Evolutionary conservation across 2,113 vertebrate genomes (phyloP), one percentile per base, ranked within the genome.

Genomic region (Pachycephala philippinensis): DNA sequence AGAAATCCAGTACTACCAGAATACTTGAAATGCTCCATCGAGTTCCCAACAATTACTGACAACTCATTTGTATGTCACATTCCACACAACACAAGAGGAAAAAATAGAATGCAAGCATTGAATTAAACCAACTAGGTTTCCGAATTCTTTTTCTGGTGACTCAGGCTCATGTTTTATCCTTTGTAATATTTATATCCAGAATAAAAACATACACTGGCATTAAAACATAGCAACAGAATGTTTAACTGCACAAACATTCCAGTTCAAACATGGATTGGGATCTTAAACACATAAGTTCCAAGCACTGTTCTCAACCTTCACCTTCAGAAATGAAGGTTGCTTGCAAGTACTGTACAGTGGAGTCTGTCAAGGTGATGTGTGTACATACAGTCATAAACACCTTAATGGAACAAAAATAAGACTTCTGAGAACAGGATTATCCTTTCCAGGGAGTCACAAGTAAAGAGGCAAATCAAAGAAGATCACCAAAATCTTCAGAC

Each of bases 141-240:
- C 12, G 15, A 89, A 87, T 93, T 81, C 56, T 84, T 93, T 54
- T 95, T 81, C 76, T 64, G 72, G 87, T 95, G 76, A 87, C 74
- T 97, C 92, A 96, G 87, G 63, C 52, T 47, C 27, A 3, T 76
- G 33, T 84, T 88, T 90, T 86, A 63, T 47, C 49, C 80, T 69
- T 77, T 39, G 70, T 39, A 91, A 45, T 85, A 86, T 87, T 95
- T 96, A 69, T 84, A 89, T 17, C 39, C 66, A 85, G 81, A 88
- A 92, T 26, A 90, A 77, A 97, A 95, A 47, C 75, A 83, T 64
- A 78, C 72, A 85, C 1, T 84, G 81, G 77, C 90, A 91, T 53
- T 42, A 92, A 96, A 96, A 94, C 92, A 85, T 74, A 90, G 90
- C 92, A 94, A 97, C 95, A 94, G 81, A 86, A 91, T 76, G 16